Base-by-base conservation (phyloP, 2,113 vertebrate species). In the Notiomystis cincta region DNA sequence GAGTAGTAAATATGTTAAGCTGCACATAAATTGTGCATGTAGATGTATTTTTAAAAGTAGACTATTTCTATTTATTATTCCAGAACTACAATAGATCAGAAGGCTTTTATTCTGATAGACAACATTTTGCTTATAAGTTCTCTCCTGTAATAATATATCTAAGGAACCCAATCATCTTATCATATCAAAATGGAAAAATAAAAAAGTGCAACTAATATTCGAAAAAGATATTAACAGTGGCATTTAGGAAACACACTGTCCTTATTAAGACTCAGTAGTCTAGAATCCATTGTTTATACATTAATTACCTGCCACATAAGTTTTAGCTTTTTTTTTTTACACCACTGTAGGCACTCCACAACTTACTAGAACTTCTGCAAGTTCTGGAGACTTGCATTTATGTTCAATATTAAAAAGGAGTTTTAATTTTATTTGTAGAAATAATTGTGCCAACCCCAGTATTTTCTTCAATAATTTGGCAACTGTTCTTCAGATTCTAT, bases 31-130 rank as follows among this genome's bases (percentile, higher is more conserved):
- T 89, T 70, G 69, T 53, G 58, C 15, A 51, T 42, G 35, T 65
- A 95, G 60, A 91, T 91, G 31, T 92, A 85, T 96, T 97, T 97
- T 96, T 94, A 67, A 77, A 80, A 94, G 71, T 44, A 82, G 11
- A 38, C 20, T 75, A 53, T 48, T 84, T 56, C 61, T 87, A 58
- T 94, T 81, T 91, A 65, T 78, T 92, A 87, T 83, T 88, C 58
- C 61, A 86, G 31, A 92, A 82, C 84, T 91, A 80, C 17, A 79
- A 31, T 37, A 67, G 48, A 86, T 95, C 21, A 78, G 64, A 70
- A 79, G 33, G 15, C 3, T 93, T 93, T 84, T 75, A 57, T 82
- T 95, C 62, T 92, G 27, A 72, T 38, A 37, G 45, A 78, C 15
- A 45, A 70, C 19, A 58, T 81, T 81, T 70, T 25, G 6, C 6